Base-by-base conservation (phyloP, 2,113 vertebrate species). In the Polypterus senegalus region DNA sequence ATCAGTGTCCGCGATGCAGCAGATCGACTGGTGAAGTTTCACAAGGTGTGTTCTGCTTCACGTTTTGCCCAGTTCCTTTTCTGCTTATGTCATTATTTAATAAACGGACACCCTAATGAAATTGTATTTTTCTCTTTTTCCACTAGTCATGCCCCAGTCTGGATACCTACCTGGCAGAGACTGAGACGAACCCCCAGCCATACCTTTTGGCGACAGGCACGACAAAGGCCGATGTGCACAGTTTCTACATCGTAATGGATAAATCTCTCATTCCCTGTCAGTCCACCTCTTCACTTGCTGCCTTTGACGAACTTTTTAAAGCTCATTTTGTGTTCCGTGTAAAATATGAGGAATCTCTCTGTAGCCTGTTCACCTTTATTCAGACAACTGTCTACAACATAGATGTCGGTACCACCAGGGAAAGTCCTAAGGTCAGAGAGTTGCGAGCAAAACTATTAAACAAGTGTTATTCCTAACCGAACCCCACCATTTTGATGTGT, bases 301-400 rank as follows among this genome's bases (percentile, higher is more conserved):
- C 61, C 57, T 67, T 67, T 56, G 63, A 70, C 44, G 49, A 63
- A 43, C 65, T 73, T 5, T 67, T 65, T 51, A 73, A 70, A 60
- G 43, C 54, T 27, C 68, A 66, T 64, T 73, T 56, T 6, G 52
- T 70, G n/a, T 73, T 73, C 60, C 67, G 60, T 61, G 4, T 72
- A 5, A 65, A 57, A n/a, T 73, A 68, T 58, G 62, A 70, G 44
- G 60, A 55, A 5, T 47, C 65, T 44, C 61, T 69, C 4, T 8
- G 61, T 46, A 62, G 54, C 10, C 61, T 67, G 61, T 66, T 54
- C 61, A 53, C 61, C n/a, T 56, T 62, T 66, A 46, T 66, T 54
- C 60, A 66, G 60, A 66, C 65, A 49, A 66, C 65, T 55, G 11
- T 66, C 54, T 66, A 60, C 64, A 66, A 66, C 48, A 66, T 62